Percentiles rank a stretch among this genome's conserved stretches.
Evolutionary conservation across 2,888 invertebrate species (phyloP).

Genomic region (Ctenicera cuprea): DNA sequence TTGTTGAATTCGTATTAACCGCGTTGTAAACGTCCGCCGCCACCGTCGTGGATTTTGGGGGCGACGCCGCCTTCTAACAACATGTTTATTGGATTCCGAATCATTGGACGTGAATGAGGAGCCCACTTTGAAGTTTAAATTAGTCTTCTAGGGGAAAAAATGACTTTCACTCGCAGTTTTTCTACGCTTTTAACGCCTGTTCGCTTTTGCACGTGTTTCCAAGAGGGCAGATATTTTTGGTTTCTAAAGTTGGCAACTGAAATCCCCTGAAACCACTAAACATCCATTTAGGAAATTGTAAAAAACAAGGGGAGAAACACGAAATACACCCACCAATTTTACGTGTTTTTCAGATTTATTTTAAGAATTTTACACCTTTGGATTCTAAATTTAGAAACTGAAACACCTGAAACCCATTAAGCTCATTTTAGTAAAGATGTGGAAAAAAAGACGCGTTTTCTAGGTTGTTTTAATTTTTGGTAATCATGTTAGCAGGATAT

Average conservation of each 20-base stretch:
- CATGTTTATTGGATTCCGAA: conserved; percentile 66
- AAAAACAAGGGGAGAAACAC: too few species aligned
- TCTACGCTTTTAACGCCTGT: neutral
- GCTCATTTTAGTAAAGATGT: too few species aligned
- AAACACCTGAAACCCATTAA: too few species aligned
- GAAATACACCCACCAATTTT: too few species aligned
- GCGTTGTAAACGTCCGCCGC: conserved; percentile 50
- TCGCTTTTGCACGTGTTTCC: neutral
- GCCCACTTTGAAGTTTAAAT: conserved; percentile 64
- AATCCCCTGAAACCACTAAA: neutral
- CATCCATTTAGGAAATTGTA: neutral
- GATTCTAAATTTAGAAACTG: too few species aligned
- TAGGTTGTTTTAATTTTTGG: too few species aligned
- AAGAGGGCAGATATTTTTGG: neutral
- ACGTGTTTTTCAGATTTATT: too few species aligned
- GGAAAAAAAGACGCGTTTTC: too few species aligned
- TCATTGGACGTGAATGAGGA: conserved; percentile 67
- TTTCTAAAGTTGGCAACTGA: neutral
- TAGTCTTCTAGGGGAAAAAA: conserved; percentile 59
- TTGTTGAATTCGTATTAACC: conserved; percentile 62
- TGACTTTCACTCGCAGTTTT: conserved; percentile 29
- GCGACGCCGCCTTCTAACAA: conserved; percentile 40
- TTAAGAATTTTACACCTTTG: too few species aligned
- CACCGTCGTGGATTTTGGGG: conserved; percentile 31
- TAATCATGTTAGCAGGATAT: too few species aligned